phyloP scores from a whole-genome alignment of 2,888 invertebrate species.

The Chrysolina oricalcia region DNA sequence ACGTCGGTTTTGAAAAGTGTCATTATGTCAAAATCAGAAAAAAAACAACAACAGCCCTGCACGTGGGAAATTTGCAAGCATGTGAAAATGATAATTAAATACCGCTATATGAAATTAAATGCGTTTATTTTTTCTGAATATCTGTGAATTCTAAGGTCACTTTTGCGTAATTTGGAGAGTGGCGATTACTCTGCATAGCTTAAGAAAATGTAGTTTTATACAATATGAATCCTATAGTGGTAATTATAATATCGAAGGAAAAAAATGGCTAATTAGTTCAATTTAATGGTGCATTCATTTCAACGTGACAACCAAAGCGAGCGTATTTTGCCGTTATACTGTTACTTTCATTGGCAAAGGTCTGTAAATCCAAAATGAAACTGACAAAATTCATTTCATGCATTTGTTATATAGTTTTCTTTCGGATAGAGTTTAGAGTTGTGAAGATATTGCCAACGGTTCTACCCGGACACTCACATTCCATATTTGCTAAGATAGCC shows the following conservation, averaged over 20 bases:
- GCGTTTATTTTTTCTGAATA: not conserved
- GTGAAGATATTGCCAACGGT: no score
- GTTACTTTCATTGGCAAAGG: not conserved
- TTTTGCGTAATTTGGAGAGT: not conserved
- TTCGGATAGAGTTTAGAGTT: no score
- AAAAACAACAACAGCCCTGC: no score
- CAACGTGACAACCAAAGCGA: constrained; percentile 14
- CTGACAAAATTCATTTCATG: not conserved
- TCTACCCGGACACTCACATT: no score
- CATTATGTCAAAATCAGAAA: no score
- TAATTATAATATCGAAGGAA: not conserved
- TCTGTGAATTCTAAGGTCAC: not conserved
- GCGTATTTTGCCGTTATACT: constrained; percentile 1
- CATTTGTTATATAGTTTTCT: not conserved
- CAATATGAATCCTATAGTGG: not conserved
- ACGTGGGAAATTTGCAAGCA: not conserved
- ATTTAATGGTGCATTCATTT: not conserved
- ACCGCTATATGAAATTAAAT: not conserved
- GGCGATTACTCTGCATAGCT: not conserved
- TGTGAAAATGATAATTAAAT: not conserved
- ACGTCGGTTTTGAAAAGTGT: no score
- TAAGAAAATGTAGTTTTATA: not conserved
- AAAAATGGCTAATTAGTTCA: constrained; percentile 2
- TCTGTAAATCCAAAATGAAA: no score
- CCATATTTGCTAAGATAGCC: no score